Conservation (phyloP, 30 jellyfish, hydroid and myxozoan species). For the Mastigias papua region DNA sequence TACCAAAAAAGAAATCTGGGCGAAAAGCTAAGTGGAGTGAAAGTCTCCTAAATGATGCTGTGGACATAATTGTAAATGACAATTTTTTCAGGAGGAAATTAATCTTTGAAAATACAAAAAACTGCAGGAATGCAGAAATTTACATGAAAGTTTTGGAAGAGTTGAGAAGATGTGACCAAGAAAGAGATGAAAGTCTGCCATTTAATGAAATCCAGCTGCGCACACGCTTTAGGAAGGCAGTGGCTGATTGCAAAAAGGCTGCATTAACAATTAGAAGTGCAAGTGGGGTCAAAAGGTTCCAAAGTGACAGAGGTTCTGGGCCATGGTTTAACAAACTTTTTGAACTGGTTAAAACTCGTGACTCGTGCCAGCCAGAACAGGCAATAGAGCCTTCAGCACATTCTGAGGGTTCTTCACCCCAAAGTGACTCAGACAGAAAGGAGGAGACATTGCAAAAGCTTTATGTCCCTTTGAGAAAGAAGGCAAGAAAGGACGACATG, state of each 20-base stretch:
- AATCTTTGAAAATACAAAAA: slow-evolving; percentile 34
- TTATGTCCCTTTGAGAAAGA: slow-evolving; percentile 18
- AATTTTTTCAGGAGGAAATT: slow-evolving; percentile 26
- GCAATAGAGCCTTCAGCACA: slow-evolving; percentile 52
- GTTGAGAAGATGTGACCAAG: slow-evolving; percentile 7
- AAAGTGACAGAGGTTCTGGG: slow-evolving; percentile 24
- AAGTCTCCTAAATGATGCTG: slow-evolving; percentile 15
- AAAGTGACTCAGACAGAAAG: not conserved
- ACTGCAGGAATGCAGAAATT: slow-evolving; percentile 24
- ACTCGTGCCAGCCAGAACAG: slow-evolving; percentile 69
- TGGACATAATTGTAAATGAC: slow-evolving; percentile 27
- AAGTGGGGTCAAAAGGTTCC: slow-evolving; percentile 47
- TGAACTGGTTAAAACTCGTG: slow-evolving; percentile 22
- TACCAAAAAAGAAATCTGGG: slow-evolving; percentile 2
- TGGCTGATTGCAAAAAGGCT: slow-evolving; percentile 48
- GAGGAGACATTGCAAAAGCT: not conserved
- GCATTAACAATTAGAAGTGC: slow-evolving; percentile 47
- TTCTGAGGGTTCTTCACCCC: slow-evolving; percentile 15
- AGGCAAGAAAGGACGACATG: slow-evolving; percentile 19
- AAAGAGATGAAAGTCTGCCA: slow-evolving; percentile 30
- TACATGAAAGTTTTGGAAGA: slow-evolving; percentile 10
- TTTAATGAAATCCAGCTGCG: slow-evolving; percentile 26
- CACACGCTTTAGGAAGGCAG: slow-evolving; percentile 21
- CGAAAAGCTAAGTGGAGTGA: slow-evolving; percentile 41
- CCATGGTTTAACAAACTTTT: slow-evolving; percentile 12